phyloP scores from a whole-genome alignment of 1,140 invertebrate genomes.

The Sipha flava region DNA sequence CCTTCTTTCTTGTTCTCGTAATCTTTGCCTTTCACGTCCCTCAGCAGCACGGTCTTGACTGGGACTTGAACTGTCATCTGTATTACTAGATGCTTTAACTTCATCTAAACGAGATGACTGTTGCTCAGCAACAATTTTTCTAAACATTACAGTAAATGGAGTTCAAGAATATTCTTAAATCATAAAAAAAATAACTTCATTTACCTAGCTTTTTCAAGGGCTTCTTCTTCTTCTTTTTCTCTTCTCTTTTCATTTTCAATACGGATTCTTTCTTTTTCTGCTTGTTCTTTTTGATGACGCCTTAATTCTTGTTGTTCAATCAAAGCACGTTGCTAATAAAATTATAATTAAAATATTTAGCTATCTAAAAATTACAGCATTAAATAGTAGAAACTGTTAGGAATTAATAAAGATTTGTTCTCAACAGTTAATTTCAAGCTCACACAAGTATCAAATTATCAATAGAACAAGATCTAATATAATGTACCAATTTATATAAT shows the following conservation, averaged over 20 bases:
- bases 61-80: conserved; percentile 47
- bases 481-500: too few species aligned
- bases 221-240: conserved; percentile 71
- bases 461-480: too few species aligned
- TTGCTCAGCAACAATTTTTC: conserved; percentile 50
- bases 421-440: too few species aligned
- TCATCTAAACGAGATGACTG: conserved; percentile 49
- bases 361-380: too few species aligned
- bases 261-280: conserved; percentile 67
- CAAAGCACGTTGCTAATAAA: conserved; percentile 62
- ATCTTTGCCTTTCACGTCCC: conserved; percentile 62
- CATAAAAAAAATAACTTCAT: background rate
- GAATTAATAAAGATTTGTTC: too few species aligned
- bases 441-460: too few species aligned
- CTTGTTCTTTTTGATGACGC: conserved; percentile 69
- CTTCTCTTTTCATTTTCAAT: conserved; percentile 69
- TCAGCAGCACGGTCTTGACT: conserved; percentile 58
- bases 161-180: background rate
- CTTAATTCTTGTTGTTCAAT: conserved; percentile 72
- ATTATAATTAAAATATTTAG: conserved; percentile 1
- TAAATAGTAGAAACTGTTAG: too few species aligned
- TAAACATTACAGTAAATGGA: conserved; percentile 35
- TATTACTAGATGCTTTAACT: conserved; percentile 49
- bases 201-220: conserved; percentile 58
- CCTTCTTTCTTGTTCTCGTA: conserved; percentile 80